Evolutionary conservation across 2,888 invertebrate genomes (phyloP).

Genomic region (Gastrophysa polygoni): DNA sequence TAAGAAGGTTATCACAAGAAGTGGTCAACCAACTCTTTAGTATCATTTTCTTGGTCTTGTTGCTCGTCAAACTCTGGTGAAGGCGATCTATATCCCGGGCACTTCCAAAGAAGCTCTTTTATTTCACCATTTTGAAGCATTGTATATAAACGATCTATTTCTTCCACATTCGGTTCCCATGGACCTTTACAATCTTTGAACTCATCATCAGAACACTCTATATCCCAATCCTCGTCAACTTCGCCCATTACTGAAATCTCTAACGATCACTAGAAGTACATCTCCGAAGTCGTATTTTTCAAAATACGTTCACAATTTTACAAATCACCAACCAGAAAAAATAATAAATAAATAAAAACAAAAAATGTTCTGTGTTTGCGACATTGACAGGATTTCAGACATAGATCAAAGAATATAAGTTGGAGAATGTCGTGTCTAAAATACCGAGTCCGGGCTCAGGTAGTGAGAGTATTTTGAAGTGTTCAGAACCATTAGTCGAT

Average conservation of each 20-base stretch:
- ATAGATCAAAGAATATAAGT: too few relatives aligned
- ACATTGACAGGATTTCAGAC: too few relatives aligned
- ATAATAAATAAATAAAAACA: too few relatives aligned
- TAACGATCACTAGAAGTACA: too few relatives aligned
- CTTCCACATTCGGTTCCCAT: constrained; percentile 72
- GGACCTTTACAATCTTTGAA: constrained; percentile 61
- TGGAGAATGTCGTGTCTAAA: too few relatives aligned
- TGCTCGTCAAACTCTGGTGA: constrained; percentile 65
- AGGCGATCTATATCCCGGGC: constrained; percentile 77
- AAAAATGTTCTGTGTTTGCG: too few relatives aligned
- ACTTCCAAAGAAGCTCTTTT: constrained; percentile 78
- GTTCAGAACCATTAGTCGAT: too few relatives aligned
- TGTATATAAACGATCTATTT: constrained; percentile 74
- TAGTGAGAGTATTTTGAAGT: too few relatives aligned
- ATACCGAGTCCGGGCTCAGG: too few relatives aligned
- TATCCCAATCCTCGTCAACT: constrained; percentile 63
- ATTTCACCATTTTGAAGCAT: constrained; percentile 72
- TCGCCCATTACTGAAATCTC: neutral
- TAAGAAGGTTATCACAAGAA: neutral
- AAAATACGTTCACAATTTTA: too few relatives aligned
- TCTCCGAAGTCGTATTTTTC: too few relatives aligned
- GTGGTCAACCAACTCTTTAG: constrained; percentile 54
- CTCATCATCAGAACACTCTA: constrained; percentile 74
- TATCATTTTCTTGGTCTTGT: constrained; percentile 47
- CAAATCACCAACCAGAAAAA: too few relatives aligned